Base-by-base conservation (phyloP, 2,888 invertebrate genomes). In the Luperina nickerlii region DNA sequence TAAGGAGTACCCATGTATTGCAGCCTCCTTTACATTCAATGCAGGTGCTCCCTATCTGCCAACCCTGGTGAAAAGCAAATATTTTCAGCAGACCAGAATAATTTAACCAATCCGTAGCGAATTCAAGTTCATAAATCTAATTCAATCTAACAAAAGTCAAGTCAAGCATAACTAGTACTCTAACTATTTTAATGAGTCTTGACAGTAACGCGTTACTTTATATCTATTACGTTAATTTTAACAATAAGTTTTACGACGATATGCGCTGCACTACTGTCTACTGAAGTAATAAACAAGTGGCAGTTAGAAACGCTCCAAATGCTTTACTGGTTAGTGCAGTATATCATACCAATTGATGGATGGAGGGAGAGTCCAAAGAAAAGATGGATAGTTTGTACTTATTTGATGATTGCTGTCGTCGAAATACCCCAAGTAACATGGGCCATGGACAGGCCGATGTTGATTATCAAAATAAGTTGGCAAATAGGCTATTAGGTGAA, bases 221-320 rank as follows among this genome's bases (percentile, higher is more conserved):
- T 83, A 83, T 81, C 54, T 45, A 78, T 81, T 78, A 62, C 27
- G 78, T 48, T 83, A 57, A 79, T 83, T 62, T 68, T 68, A 74
- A 81, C 60, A 69, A 74, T 81, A 72, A 68, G 13, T 63, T 81
- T 81, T 60, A 81, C 60, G 68, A 73, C 6, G n/a, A 15, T 13
- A 72, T 24, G 72, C 67, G 15, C 18, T 27, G 60, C 66, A 32
- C 62, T 71, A 48, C 51, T 54, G n/a, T 57, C 48, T 51, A 60
- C 72, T 0, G 8, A 32, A 73, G 42, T 9, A 24, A 74, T 82
- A 69, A 85, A 82, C 15, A 65, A 73, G 42, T 74, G 63, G 69
- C 11, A 32, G 18, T 51, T 51, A 38, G 48, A 45, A 54, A 54
- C 81, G 68, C 42, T 63, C 63, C n/a, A 68, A 68, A 70, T 79